Conservation (phyloP, 2,113 vertebrate species). For the Aldabrachelys gigantea region DNA sequence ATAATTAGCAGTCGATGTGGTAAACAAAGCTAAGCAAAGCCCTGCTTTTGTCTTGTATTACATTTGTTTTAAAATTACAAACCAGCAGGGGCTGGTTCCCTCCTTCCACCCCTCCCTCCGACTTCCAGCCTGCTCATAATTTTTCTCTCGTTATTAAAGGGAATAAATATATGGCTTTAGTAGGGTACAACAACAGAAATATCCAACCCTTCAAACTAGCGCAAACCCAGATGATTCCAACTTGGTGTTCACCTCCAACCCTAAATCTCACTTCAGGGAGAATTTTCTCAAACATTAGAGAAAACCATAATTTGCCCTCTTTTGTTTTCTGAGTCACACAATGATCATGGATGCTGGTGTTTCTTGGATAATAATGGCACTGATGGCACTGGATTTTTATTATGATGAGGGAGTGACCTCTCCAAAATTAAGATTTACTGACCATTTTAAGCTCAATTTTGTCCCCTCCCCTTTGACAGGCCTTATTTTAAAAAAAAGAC, state of each 20-base stretch:
- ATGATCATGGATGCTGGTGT: background rate
- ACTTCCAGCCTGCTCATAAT: background rate
- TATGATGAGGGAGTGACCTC: background rate
- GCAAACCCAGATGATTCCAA: constrained; percentile 11
- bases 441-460: no score
- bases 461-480: background rate
- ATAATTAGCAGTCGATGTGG: constrained; percentile 24
- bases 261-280: constrained; percentile 29
- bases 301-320: constrained; percentile 16
- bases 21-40: constrained; percentile 40
- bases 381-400: constrained; percentile 35
- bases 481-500: background rate
- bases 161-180: background rate
- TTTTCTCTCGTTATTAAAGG: constrained; percentile 37
- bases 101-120: background rate
- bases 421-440: background rate
- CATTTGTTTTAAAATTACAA: constrained; percentile 54
- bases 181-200: background rate
- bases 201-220: constrained; percentile 51
- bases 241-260: background rate
- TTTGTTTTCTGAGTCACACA: constrained; percentile 14
- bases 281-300: constrained; percentile 25
- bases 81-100: background rate
- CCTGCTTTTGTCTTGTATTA: constrained; percentile 30
- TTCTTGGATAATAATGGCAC: constrained; percentile 34